Percentiles rank a stretch among this genome's conserved stretches.
Conservation (phyloP, 2,113 vertebrate genomes). For the Trematocara zebra region DNA sequence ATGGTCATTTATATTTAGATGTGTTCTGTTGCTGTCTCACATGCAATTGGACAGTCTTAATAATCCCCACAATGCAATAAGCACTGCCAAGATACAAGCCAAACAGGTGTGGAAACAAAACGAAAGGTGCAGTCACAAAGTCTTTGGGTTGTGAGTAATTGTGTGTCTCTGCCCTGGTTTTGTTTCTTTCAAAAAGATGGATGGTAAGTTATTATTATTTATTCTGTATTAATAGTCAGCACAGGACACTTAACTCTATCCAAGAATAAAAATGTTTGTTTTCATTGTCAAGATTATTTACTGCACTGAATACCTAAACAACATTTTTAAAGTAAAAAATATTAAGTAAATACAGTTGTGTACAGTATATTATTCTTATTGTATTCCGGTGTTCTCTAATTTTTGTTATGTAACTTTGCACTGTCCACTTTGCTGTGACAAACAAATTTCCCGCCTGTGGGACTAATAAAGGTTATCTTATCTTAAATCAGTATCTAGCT, state of each 20-base stretch:
- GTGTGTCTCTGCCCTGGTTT: neutral
- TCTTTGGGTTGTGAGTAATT: neutral
- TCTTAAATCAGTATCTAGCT: neutral
- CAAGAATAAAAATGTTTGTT: neutral
- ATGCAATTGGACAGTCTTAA: neutral
- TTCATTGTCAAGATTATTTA: neutral
- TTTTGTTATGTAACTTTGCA: neutral
- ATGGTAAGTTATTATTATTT: neutral
- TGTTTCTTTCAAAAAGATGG: neutral
- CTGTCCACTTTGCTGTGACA: neutral
- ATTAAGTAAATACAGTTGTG: neutral
- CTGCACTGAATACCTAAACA: neutral
- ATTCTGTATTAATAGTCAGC: neutral
- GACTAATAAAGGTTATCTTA: neutral
- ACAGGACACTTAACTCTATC: neutral
- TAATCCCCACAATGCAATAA: neutral
- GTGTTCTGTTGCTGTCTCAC: neutral
- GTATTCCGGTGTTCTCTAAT: neutral
- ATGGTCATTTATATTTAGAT: accelerated
- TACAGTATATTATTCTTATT: accelerated
- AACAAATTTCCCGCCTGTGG: accelerated
- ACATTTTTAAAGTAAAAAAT: accelerated
- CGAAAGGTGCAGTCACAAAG: neutral
- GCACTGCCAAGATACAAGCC: neutral
- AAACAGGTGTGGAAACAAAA: neutral